Evolutionary conservation across 2,797 vertebrate species (phyloP).

Genomic region (Sarcophilus harrisii): DNA sequence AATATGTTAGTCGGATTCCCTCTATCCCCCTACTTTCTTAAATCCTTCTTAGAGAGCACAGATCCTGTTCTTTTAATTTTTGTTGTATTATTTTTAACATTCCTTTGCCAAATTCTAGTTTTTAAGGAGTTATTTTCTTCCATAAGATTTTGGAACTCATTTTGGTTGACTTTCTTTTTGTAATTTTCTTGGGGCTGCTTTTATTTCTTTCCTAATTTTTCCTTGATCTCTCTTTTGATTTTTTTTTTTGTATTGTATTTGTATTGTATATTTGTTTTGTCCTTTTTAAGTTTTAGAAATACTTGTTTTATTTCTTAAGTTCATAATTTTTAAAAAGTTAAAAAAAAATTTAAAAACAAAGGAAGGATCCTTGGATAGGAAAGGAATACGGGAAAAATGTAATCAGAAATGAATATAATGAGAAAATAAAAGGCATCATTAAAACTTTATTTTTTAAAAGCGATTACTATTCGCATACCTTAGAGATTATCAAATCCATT

Average conservation of each 20-base stretch:
- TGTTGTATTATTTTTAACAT: too few relatives aligned
- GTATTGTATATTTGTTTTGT: too few relatives aligned
- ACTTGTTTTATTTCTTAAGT: neutral
- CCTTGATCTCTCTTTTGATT: too few relatives aligned
- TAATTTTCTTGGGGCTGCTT: too few relatives aligned
- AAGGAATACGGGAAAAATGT: neutral
- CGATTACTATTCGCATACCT: neutral
- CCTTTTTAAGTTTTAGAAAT: neutral
- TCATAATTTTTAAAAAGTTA: neutral
- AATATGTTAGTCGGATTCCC: neutral
- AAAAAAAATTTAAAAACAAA: neutral
- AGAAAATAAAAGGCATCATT: neutral
- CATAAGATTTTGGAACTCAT: too few relatives aligned
- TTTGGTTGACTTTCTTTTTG: too few relatives aligned
- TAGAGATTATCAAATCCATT: neutral
- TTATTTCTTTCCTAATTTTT: too few relatives aligned
- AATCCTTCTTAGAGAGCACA: neutral
- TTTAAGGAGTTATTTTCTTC: too few relatives aligned
- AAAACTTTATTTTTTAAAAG: neutral
- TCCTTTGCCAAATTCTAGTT: too few relatives aligned
- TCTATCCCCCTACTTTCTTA: neutral
- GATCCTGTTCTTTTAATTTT: neutral
- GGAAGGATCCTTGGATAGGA: neutral
- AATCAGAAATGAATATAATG: neutral
- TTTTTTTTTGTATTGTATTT: too few relatives aligned